Percentiles rank a stretch among this genome's conserved stretches.
Conservation (phyloP, 2,797 vertebrate genomes). For the Acanthiza pusilla region DNA sequence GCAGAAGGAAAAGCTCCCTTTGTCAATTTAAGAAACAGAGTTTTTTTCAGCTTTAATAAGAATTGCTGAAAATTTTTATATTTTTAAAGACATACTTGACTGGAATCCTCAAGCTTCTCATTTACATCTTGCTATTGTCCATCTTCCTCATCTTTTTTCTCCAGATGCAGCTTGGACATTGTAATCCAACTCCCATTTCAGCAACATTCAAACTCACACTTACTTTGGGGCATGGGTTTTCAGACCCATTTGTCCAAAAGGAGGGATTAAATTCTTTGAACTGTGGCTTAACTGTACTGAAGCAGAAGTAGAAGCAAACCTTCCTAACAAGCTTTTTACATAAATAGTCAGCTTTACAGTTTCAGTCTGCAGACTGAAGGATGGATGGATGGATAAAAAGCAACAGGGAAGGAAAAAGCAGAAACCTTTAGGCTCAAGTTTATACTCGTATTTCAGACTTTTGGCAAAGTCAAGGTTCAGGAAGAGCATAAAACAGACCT, state of each 20-base stretch:
- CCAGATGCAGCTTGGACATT: background rate
- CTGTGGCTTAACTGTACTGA: background rate
- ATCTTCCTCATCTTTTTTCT: background rate
- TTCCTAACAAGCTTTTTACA: background rate
- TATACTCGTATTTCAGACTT: background rate
- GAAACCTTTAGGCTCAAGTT: background rate
- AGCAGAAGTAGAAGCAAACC: background rate
- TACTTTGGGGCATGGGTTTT: background rate
- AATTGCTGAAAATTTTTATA: background rate
- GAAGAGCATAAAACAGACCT: constrained; percentile 2
- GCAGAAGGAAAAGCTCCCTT: background rate
- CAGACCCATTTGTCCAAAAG: background rate
- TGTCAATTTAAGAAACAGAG: background rate
- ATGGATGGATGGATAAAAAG: background rate
- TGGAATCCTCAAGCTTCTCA: background rate
- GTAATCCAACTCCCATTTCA: background rate
- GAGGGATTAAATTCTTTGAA: background rate
- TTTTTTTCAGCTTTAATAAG: background rate
- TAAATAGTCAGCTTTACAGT: background rate
- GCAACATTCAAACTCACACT: background rate
- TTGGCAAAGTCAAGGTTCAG: background rate
- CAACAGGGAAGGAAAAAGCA: background rate
- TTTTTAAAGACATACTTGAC: background rate
- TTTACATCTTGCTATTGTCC: background rate
- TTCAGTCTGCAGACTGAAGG: background rate